Conservation (phyloP, 1,140 invertebrate genomes). For the Drosophila ohnishii region DNA sequence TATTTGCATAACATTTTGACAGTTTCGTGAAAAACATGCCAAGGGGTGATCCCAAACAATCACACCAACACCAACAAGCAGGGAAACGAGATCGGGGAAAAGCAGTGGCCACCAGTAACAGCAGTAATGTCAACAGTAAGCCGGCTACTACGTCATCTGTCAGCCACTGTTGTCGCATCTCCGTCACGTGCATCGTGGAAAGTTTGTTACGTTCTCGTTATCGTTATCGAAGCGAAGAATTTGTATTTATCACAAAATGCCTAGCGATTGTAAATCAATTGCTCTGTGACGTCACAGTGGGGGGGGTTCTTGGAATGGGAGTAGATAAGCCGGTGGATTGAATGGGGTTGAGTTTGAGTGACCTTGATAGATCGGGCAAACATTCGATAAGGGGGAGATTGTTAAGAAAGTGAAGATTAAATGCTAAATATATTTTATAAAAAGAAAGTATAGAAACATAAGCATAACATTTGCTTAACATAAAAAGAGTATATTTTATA, state of each 20-base stretch:
- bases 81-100: slow-evolving; percentile 3
- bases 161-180: slow-evolving; percentile 55
- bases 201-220: slow-evolving; percentile 51
- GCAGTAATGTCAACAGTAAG: slow-evolving; percentile 22
- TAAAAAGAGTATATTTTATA: no score
- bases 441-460: neutral
- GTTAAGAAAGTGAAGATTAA: neutral
- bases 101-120: slow-evolving; percentile 20
- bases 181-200: slow-evolving; percentile 51
- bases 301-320: slow-evolving; percentile 7
- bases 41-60: slow-evolving; percentile 65
- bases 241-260: slow-evolving; percentile 61
- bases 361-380: slow-evolving; percentile 22
- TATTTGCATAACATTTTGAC: slow-evolving; percentile 77
- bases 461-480: neutral
- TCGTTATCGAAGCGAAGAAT: slow-evolving; percentile 27
- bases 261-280: slow-evolving; percentile 68
- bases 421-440: neutral
- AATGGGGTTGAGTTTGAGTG: slow-evolving; percentile 12
- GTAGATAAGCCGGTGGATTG: slow-evolving; percentile 17
- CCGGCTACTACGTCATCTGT: slow-evolving; percentile 40
- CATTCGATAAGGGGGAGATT: neutral
- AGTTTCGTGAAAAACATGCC: slow-evolving; percentile 77
- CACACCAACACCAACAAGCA: slow-evolving; percentile 28
- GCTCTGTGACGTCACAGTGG: slow-evolving; percentile 28